Percentiles rank a stretch among this genome's conserved stretches.
phyloP scores from a whole-genome alignment of 2,113 vertebrate species.

The Pithys albifrons region DNA sequence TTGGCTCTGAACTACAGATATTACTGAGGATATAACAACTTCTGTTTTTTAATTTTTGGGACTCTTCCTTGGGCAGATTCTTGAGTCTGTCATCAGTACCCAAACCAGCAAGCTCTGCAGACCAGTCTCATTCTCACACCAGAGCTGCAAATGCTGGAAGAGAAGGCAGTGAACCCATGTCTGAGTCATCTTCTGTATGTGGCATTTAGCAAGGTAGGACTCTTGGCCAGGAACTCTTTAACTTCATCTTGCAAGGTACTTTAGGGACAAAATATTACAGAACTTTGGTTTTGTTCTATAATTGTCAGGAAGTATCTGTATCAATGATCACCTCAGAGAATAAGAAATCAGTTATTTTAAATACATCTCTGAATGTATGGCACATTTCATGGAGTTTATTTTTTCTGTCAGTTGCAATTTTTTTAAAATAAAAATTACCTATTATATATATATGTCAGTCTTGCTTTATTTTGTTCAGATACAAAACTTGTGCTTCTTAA shows the following conservation, averaged over 20 bases:
- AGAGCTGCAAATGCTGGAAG: background rate
- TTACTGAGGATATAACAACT: background rate
- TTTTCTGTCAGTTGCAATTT: background rate
- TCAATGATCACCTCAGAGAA: constrained; percentile 39
- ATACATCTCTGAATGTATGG: constrained; percentile 33
- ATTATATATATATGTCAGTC: background rate
- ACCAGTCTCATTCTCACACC: background rate
- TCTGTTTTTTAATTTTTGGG: background rate
- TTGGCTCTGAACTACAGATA: background rate
- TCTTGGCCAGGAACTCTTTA: constrained; percentile 2
- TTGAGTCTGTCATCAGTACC: background rate
- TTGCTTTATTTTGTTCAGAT: constrained; percentile 12
- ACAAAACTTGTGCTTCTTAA: background rate
- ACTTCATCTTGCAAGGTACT: constrained; percentile 6
- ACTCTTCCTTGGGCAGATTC: background rate
- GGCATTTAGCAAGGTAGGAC: constrained; percentile 18
- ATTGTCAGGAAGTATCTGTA: constrained; percentile 23
- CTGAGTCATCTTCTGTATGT: background rate
- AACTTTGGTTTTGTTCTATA: constrained; percentile 3
- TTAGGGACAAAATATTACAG: constrained; percentile 17
- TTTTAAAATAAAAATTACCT: constrained; percentile 42
- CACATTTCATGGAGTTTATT: background rate
- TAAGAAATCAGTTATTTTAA: background rate
- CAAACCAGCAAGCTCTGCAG: background rate
- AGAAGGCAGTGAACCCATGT: constrained; percentile 14